Evolutionary conservation across 2,888 invertebrate species (phyloP).

Genomic region (Agonopterix heracliana): DNA sequence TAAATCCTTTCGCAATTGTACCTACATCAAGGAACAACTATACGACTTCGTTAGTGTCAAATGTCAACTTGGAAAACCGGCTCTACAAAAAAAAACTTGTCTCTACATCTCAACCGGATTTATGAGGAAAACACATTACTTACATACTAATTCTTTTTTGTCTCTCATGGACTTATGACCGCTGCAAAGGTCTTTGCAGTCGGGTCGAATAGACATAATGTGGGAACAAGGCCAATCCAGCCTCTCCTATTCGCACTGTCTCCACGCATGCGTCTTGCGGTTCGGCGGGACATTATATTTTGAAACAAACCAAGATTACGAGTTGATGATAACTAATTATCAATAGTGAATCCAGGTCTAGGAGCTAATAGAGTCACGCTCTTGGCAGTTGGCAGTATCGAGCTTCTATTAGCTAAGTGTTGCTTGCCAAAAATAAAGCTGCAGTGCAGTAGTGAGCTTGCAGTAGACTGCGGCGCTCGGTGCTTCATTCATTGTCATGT

Average conservation of each 20-base stretch:
- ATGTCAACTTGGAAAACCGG: too few species aligned
- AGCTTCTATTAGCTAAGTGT: slow-evolving; percentile 4
- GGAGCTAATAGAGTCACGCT: too few species aligned
- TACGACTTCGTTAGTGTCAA: too few species aligned
- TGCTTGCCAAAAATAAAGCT: slow-evolving; percentile 71
- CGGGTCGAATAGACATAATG: slow-evolving; percentile 20
- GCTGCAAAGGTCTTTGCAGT: slow-evolving; percentile 5
- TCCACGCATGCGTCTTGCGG: slow-evolving; percentile 5
- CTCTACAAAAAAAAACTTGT: too few species aligned
- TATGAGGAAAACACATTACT: too few species aligned
- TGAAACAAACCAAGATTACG: too few species aligned
- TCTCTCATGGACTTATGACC: slow-evolving; percentile 3
- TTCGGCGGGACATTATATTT: slow-evolving; percentile 1
- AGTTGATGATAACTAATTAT: too few species aligned
- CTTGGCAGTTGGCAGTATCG: neutral
- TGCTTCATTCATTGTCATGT: slow-evolving; percentile 57
- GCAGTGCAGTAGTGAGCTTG: slow-evolving; percentile 71
- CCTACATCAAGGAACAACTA: too few species aligned
- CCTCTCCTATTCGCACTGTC: slow-evolving; percentile 1
- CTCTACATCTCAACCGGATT: too few species aligned
- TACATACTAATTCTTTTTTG: too few species aligned
- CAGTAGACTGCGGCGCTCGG: slow-evolving; percentile 59
- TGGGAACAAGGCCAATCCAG: slow-evolving; percentile 27
- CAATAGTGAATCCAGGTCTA: too few species aligned
- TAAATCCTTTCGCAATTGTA: too few species aligned